A percentile compares a stretch with the other conserved stretches of the same genome.
Conservation (phyloP, 2,113 vertebrate genomes). For the Percopsis transmontana region DNA sequence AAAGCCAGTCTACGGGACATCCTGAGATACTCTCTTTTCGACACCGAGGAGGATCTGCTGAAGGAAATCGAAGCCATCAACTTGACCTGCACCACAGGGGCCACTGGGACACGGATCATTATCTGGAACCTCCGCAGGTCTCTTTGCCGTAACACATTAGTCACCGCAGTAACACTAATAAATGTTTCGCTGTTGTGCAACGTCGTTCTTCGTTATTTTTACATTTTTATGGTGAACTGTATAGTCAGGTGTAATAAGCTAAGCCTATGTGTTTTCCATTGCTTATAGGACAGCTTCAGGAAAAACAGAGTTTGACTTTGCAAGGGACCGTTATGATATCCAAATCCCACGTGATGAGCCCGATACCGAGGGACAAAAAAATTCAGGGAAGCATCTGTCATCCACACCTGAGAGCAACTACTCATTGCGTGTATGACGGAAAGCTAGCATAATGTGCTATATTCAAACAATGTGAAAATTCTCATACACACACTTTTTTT, state of each 20-base stretch:
- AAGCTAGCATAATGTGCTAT: neutral
- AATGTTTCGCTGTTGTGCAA: too few relatives aligned
- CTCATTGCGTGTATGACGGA: conserved; percentile 73
- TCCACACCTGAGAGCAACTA: conserved; percentile 84
- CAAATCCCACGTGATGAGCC: conserved; percentile 85
- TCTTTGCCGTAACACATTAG: neutral
- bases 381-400: conserved; percentile 74
- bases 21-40: conserved; percentile 84
- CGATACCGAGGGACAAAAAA: conserved; percentile 77
- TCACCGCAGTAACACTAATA: too few relatives aligned
- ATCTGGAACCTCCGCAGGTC: conserved; percentile 96
- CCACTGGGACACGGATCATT: conserved; percentile 91
- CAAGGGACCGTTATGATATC: conserved; percentile 88
- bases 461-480: too few relatives aligned
- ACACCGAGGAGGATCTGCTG: conserved; percentile 79
- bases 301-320: conserved; percentile 89
- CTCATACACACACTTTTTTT: neutral
- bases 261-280: neutral
- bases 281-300: conserved; percentile 79
- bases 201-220: too few relatives aligned
- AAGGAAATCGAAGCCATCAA: conserved; percentile 83
- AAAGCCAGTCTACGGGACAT: conserved; percentile 85
- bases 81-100: conserved; percentile 38
- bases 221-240: neutral
- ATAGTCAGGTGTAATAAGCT: neutral